Conservation (phyloP, 1,140 invertebrate species). For the Dufourea novaeangliae region DNA sequence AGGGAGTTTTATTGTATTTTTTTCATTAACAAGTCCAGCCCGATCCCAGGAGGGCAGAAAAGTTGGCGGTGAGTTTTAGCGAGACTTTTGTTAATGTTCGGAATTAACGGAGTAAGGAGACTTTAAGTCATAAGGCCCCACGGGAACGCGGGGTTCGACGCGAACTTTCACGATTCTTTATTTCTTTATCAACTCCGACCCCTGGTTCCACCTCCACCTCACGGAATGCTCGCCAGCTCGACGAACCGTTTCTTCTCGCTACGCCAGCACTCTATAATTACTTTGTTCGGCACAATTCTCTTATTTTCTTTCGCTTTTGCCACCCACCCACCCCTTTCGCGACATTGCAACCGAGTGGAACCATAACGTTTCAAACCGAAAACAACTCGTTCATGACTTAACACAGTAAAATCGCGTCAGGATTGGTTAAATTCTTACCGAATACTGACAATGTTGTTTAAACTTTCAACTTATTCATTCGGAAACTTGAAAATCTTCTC, state of each 20-base stretch:
- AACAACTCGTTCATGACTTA: not conserved
- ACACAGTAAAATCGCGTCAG: slow-evolving; percentile 4
- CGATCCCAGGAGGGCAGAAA: slow-evolving; percentile 69
- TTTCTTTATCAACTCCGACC: slow-evolving; percentile 81
- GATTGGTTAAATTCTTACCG: not conserved
- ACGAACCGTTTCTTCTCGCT: slow-evolving; percentile 66
- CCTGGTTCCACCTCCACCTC: slow-evolving; percentile 60
- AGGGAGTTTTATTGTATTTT: slow-evolving; percentile 79
- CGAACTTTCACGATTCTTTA: slow-evolving; percentile 81
- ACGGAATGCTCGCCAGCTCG: slow-evolving; percentile 58
- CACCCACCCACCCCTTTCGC: no score
- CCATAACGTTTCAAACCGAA: not conserved
- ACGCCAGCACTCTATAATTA: slow-evolving; percentile 67
- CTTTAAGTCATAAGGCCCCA: slow-evolving; percentile 81
- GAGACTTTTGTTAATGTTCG: slow-evolving; percentile 82
- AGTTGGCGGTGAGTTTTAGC: slow-evolving; percentile 79
- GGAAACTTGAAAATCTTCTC: not conserved
- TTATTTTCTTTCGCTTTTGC: slow-evolving; percentile 58
- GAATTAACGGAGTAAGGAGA: slow-evolving; percentile 82
- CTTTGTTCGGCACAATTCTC: slow-evolving; percentile 68
- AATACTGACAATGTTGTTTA: not conserved
- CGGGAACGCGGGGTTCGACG: slow-evolving; percentile 77
- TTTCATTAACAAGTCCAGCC: slow-evolving; percentile 79
- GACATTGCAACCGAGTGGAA: slow-evolving; percentile 17
- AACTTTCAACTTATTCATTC: not conserved